phyloP scores from a whole-genome alignment of 1,140 invertebrate genomes.

The Odontomachus brunneus region DNA sequence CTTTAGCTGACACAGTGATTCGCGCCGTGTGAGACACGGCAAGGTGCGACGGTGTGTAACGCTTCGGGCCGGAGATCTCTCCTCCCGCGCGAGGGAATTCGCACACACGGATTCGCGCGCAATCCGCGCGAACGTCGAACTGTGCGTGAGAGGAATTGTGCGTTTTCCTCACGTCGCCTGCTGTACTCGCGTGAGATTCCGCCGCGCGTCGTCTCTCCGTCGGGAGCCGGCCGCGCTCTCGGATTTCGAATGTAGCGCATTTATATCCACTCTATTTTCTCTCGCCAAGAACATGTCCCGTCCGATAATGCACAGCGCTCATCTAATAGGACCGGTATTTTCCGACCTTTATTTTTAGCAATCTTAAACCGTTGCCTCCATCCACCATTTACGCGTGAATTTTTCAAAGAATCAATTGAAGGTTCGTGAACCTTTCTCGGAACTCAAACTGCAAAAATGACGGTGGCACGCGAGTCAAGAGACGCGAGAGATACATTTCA shows the following conservation, averaged over 20 bases:
- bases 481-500: not conserved
- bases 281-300: slow-evolving; percentile 19
- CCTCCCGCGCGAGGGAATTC: no score
- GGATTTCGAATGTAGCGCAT: slow-evolving; percentile 31
- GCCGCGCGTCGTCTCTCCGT: slow-evolving; percentile 37
- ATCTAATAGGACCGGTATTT: slow-evolving; percentile 33
- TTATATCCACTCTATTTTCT: slow-evolving; percentile 52
- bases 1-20: slow-evolving; percentile 31
- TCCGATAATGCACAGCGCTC: slow-evolving; percentile 28
- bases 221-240: slow-evolving; percentile 42
- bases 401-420: slow-evolving; percentile 41
- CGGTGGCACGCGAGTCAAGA: no score
- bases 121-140: slow-evolving; percentile 9
- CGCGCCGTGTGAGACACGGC: not conserved
- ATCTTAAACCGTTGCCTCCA: slow-evolving; percentile 24
- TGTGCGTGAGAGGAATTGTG: no score
- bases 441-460: not conserved
- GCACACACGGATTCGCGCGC: no score
- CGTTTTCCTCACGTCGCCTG: no score
- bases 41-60: not conserved
- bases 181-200: slow-evolving; percentile 32
- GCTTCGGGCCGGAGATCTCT: no score
- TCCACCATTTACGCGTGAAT: slow-evolving; percentile 26
- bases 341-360: slow-evolving; percentile 23
- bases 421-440: slow-evolving; percentile 29